These are phyloP conservation scores for Siphamia tubifer DNA, from an alignment of 2,113 vertebrate species.

Conservation along the genomic window DNA sequence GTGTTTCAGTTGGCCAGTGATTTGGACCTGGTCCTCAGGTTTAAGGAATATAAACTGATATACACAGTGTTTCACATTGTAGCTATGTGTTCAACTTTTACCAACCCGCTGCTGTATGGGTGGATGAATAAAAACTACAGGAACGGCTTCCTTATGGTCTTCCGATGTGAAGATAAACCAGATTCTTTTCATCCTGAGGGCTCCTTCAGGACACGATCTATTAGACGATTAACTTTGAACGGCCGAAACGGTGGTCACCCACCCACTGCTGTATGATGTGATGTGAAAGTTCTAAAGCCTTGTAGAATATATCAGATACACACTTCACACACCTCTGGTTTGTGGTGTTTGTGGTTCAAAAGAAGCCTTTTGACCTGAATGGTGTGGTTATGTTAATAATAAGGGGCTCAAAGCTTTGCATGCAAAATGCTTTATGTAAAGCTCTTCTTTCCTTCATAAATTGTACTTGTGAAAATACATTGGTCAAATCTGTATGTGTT, in stretches of 20 bases:
- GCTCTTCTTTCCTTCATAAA: constrained; percentile 41
- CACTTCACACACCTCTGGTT: background rate
- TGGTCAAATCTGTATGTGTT: constrained; percentile 37
- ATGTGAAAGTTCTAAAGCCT: background rate
- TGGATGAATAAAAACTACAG: constrained; percentile 98
- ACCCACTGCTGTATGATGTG: constrained; percentile 83
- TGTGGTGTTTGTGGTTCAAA: constrained; percentile 16
- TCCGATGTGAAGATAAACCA: constrained; percentile 87
- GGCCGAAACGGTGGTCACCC: constrained; percentile 76
- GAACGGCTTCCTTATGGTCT: constrained; percentile 91
- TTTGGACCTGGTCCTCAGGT: constrained; percentile 85
- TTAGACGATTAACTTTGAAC: constrained; percentile 78
- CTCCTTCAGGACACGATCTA: constrained; percentile 84
- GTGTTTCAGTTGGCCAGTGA: constrained; percentile 89
- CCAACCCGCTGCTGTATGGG: constrained; percentile 90
- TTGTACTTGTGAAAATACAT: constrained; percentile 45
- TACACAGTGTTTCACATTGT: constrained; percentile 90
- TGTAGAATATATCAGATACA: constrained; percentile 2
- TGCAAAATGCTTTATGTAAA: constrained; percentile 47
- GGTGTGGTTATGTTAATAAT: constrained; percentile 15
- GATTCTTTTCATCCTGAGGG: constrained; percentile 85
- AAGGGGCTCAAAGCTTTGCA: constrained; percentile 55
- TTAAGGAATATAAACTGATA: constrained; percentile 91
- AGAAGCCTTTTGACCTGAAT: constrained; percentile 49
- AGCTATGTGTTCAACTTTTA: constrained; percentile 92